These are phyloP conservation scores for Hepsetus odoe DNA, from an alignment of 2,113 vertebrate species.

Conservation along the genomic window DNA sequence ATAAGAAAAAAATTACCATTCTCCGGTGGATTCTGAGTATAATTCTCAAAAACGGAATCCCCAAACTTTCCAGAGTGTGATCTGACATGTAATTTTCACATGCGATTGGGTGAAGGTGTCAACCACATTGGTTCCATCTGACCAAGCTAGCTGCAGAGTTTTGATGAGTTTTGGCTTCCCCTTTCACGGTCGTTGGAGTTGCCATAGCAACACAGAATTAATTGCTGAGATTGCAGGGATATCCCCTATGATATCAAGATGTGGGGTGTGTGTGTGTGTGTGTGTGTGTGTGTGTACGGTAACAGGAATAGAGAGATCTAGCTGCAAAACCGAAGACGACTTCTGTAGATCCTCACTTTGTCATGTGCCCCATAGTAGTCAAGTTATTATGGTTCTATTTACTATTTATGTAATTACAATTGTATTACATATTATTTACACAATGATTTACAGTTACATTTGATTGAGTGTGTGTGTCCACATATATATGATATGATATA, in stretches of 20 bases:
- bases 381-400: too few species aligned
- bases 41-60: too few species aligned
- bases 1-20: too few species aligned
- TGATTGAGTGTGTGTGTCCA: too few species aligned
- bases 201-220: constrained; percentile 47
- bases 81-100: background rate
- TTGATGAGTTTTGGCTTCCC: constrained; percentile 23
- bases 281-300: background rate
- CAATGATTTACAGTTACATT: too few species aligned
- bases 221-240: constrained; percentile 43
- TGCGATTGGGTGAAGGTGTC: background rate
- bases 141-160: background rate
- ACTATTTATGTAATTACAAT: too few species aligned
- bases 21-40: too few species aligned
- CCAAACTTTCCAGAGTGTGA: too few species aligned
- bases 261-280: constrained; percentile 27
- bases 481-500: too few species aligned
- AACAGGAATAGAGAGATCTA: background rate
- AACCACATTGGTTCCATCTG: background rate
- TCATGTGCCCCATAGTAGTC: too few species aligned
- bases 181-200: constrained; percentile 32
- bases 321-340: background rate
- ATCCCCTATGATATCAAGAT: constrained; percentile 25
- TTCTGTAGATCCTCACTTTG: background rate
- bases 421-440: too few species aligned